Percentiles rank a stretch among this genome's conserved stretches.
Conservation (phyloP, 2,113 vertebrate species). For the Corydoras maculifer region DNA sequence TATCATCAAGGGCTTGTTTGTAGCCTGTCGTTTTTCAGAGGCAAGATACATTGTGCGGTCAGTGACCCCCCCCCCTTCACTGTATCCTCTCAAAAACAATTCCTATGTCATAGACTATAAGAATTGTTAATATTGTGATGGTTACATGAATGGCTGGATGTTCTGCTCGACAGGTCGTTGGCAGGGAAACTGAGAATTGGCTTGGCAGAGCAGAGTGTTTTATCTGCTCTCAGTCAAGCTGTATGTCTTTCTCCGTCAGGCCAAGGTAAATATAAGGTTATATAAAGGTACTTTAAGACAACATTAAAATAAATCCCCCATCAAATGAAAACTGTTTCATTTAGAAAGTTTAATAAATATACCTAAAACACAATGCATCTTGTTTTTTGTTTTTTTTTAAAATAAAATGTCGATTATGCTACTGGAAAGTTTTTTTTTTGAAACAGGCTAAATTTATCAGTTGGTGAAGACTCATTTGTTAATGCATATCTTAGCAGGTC, state of each 20-base stretch:
- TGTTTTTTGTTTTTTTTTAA: too few relatives aligned
- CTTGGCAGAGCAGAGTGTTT: conserved; percentile 80
- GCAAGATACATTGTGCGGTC: conserved; percentile 84
- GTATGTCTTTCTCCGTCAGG: conserved; percentile 78
- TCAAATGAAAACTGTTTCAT: neutral
- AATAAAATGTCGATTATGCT: too few relatives aligned
- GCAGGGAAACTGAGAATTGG: conserved; percentile 84
- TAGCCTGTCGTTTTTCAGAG: conserved; percentile 83
- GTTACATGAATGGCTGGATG: conserved; percentile 7
- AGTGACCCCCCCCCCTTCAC: conserved; percentile 15
- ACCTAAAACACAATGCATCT: too few relatives aligned
- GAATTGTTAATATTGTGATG: conserved; percentile 1
- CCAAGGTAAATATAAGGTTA: conserved; percentile 64
- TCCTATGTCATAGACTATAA: neutral
- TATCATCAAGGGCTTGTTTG: conserved; percentile 85
- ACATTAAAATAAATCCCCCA: neutral
- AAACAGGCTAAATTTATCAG: too few relatives aligned
- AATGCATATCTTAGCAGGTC: too few relatives aligned
- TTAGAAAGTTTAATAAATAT: too few relatives aligned
- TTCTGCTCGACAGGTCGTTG: conserved; percentile 70
- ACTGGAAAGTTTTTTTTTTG: too few relatives aligned
- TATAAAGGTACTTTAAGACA: neutral
- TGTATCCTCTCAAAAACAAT: conserved; percentile 4
- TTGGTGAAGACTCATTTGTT: too few relatives aligned
- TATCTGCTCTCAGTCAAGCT: conserved; percentile 75